phyloP scores from a whole-genome alignment of 1,140 invertebrate species.

The Ceratosolen fusciceps region DNA sequence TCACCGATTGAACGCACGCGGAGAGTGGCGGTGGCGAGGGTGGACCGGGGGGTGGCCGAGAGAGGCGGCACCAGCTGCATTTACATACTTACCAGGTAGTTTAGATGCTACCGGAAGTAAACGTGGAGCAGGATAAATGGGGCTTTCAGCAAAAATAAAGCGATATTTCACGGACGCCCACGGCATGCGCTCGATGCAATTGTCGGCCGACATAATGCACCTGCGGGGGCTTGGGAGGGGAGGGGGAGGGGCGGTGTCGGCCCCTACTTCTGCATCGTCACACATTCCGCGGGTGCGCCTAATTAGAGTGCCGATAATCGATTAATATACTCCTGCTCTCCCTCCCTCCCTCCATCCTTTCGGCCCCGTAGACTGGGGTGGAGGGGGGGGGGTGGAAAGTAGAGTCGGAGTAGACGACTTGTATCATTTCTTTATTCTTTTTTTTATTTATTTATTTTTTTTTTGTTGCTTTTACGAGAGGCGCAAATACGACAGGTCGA shows the following conservation, averaged over 20 bases:
- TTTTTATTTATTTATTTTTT: too few relatives aligned
- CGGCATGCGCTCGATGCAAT: constrained; percentile 2
- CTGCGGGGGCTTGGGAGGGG: neutral
- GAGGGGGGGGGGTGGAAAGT: neutral
- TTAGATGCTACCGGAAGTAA: constrained; percentile 16
- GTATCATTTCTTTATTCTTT: too few relatives aligned
- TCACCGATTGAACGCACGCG: neutral
- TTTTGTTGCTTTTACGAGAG: neutral
- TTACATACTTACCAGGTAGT: constrained; percentile 11
- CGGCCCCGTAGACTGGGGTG: neutral
- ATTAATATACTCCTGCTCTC: constrained; percentile 5
- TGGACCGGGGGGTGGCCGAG: too few relatives aligned
- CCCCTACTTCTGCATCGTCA: neutral
- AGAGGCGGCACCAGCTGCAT: constrained; percentile 8
- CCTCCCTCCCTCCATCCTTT: neutral
- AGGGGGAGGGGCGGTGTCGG: too few relatives aligned
- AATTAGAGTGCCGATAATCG: constrained; percentile 40
- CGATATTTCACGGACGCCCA: constrained; percentile 9
- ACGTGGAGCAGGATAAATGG: neutral
- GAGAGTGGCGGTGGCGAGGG: too few relatives aligned
- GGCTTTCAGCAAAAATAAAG: constrained; percentile 20
- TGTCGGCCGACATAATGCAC: neutral
- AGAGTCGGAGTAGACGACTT: too few relatives aligned
- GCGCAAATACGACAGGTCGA: neutral
- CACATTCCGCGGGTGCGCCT: constrained; percentile 38